Evolutionary conservation across 2,113 vertebrate genomes (phyloP).

Genomic region (Tupaia chinensis): DNA sequence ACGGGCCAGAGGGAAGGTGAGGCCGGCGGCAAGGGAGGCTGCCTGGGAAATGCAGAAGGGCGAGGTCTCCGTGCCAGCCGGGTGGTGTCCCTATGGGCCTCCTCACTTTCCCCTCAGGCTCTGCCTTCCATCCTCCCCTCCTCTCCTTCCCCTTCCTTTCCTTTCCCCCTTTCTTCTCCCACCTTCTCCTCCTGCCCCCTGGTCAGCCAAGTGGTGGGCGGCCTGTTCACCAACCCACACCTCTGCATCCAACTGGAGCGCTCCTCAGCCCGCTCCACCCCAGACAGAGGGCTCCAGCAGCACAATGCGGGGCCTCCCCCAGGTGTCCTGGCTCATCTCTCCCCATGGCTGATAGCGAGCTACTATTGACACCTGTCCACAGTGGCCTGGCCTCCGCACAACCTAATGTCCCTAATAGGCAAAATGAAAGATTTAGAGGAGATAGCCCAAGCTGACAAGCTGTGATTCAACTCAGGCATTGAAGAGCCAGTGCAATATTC

Average conservation of each 20-base stretch:
- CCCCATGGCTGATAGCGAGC: neutral
- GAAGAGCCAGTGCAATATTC: accelerated
- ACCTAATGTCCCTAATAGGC: neutral
- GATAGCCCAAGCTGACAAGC: neutral
- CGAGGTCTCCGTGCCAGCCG: constrained; percentile 89
- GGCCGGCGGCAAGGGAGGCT: neutral
- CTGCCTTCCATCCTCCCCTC: constrained; percentile 40
- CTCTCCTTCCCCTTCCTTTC: neutral
- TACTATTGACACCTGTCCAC: neutral
- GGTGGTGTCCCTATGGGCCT: neutral
- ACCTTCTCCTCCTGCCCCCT: neutral
- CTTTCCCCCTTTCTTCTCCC: neutral
- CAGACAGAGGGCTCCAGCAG: neutral
- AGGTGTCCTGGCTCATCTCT: neutral
- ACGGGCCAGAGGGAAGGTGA: constrained; percentile 64
- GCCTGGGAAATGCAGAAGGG: neutral
- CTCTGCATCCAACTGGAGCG: neutral
- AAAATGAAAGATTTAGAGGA: neutral
- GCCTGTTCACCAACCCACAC: neutral
- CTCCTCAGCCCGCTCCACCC: neutral
- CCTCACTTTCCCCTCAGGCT: constrained; percentile 74
- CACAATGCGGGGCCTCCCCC: neutral
- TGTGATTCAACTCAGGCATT: neutral
- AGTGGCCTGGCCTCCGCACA: neutral
- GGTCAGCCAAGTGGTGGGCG: neutral